Evolutionary conservation across 2,888 invertebrate genomes (phyloP), one percentile per base, ranked within the genome.

Genomic region (Leucozona laternaria): DNA sequence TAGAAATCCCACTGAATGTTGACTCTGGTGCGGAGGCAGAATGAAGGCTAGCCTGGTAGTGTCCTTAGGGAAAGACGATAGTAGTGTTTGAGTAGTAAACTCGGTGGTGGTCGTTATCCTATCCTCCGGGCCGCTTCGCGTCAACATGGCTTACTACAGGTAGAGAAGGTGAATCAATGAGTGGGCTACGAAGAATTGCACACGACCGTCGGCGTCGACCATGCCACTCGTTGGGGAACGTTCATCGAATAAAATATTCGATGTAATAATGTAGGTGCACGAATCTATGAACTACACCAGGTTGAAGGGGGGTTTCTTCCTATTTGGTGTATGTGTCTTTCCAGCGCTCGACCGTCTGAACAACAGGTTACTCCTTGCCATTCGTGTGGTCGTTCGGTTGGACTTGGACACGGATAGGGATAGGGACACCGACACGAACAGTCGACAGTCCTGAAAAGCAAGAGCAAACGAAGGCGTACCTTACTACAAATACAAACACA

Each of bases 171-270:
- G n/a, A 62, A 22, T 45, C 22, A 25, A 15, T 17, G 45, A 45
- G 17, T 81, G 73, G 80, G 81, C 66, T 80, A 57, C 78, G 77
- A 66, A 60, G 72, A 77, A 77, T 62, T 78, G 73, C 81, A 70
- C 72, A 68, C 70, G 50, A 58, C 70, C 73, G 57, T n/a, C n/a
- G n/a, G n/a, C n/a, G n/a, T n/a, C n/a, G 71, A 85, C 31, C 31
- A 85, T 64, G 76, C 77, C 70, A 11, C 20, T 64, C 75, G 43
- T 17, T 37, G 15, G 78, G 81, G 55, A 81, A 85, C 60, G 85
- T 80, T 77, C 85, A 80, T 85, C 77, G 85, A 82, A 86, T 82
- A 86, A 86, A 75, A 81, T 86, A 86, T 86, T 86, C 78, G 86
- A 78, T 78, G 75, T 45, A 50, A 4, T 15, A 15, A 28, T 25